phyloP scores from a whole-genome alignment of 2,113 vertebrate genomes.

The Triplophysa tibetana region DNA sequence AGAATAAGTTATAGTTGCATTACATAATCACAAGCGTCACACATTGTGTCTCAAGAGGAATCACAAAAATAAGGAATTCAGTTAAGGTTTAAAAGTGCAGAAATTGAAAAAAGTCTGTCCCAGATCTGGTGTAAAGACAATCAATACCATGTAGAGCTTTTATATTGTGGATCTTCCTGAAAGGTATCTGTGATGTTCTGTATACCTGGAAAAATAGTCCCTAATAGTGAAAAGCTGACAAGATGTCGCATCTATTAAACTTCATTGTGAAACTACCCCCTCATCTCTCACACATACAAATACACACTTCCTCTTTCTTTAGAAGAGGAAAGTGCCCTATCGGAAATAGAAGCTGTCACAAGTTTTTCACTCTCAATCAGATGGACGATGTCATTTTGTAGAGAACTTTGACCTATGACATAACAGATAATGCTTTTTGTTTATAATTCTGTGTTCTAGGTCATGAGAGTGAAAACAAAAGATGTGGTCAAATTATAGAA shows the following conservation, averaged over 20 bases:
- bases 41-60: no score
- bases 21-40: no score
- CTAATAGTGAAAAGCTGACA: conserved; percentile 32
- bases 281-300: conserved; percentile 33
- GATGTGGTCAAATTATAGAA: not conserved
- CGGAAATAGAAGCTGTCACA: not conserved
- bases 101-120: not conserved
- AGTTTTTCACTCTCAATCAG: not conserved
- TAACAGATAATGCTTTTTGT: not conserved
- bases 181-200: not conserved
- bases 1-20: no score
- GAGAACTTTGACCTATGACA: not conserved
- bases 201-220: conserved; percentile 3
- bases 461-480: not conserved
- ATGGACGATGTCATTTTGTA: not conserved
- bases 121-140: not conserved
- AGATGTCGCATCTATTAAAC: conserved; percentile 35
- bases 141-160: not conserved
- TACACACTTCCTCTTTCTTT: conserved; percentile 48
- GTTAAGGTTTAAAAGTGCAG: no score
- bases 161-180: not conserved
- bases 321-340: conserved; percentile 35
- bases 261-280: conserved; percentile 41
- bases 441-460: not conserved
- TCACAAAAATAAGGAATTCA: no score